Base-by-base conservation (phyloP, 2,888 invertebrate genomes). In the Noctua janthina region DNA sequence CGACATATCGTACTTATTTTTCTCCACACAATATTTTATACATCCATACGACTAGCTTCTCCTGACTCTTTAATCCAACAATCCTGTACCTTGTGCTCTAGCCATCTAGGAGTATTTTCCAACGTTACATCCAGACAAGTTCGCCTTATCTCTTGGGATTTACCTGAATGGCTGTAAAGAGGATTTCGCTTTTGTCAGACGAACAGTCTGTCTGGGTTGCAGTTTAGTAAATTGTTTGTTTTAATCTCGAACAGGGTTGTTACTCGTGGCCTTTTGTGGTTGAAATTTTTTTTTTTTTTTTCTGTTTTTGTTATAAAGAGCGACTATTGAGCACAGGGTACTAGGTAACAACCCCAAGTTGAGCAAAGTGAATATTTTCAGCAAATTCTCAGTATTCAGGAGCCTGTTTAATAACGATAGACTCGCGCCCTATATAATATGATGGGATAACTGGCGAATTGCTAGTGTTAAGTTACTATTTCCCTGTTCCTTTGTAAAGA, bases 61-160 rank as follows among this genome's bases (percentile, higher is more conserved):
- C 54, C 54, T 64, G 46, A 39, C 59, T 68, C 20, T 43, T 39
- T 84, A 77, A 87, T 74, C 64, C 74, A 29, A 84, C 69, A 75
- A 80, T 20, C 35, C 81, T 64, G 46, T 51, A 64, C 76, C 46
- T 75, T 6, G 20, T 66, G 49, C 76, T 67, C 62, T 43, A 43
- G 43, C 7, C 43, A 7, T 43, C 43, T 46, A 62, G 15, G 15
- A 10, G 72, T 76, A 76, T 76, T 74, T 74, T 51, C 67, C 64
- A 39, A 71, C 64, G 68, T 66, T 69, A 66, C 54, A 69, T 39
- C 66, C 62, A 84, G 81, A 78, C 84, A 56, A 74, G 76, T 70
- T 75, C 62, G 35, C 62, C 68, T 80, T 70, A 75, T 84, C 76
- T 54, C 56, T 1, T 7, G 71, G 87, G 87, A 72, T 84, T 85